These are phyloP conservation scores for Andinoacara biseriatus DNA, from an alignment of 2,113 vertebrate genomes.

Conservation along the genomic window DNA sequence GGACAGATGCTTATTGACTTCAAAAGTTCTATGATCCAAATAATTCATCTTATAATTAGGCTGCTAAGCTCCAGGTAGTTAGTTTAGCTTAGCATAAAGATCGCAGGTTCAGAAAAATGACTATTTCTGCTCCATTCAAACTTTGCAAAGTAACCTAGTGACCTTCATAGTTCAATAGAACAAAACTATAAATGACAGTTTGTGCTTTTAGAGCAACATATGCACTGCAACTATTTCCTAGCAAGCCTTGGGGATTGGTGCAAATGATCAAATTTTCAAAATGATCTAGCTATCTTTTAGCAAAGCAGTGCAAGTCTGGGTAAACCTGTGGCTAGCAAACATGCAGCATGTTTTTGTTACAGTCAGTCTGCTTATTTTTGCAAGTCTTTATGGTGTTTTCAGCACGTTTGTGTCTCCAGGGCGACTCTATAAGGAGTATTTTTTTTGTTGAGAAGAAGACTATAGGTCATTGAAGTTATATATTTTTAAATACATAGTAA, in stretches of 20 bases:
- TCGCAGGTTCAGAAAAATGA: neutral
- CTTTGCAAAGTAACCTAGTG: neutral
- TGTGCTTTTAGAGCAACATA: neutral
- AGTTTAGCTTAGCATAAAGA: neutral
- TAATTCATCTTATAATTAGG: neutral
- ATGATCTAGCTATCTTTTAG: neutral
- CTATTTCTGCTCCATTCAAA: neutral
- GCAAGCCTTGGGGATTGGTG: no score
- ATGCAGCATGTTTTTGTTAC: neutral
- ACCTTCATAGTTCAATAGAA: neutral
- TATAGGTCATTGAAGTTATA: neutral
- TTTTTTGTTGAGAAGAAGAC: neutral
- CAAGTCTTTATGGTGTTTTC: neutral
- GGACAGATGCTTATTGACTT: accelerated
- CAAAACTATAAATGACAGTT: no score
- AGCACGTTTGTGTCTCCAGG: neutral
- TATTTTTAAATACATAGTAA: neutral
- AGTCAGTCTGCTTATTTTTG: neutral
- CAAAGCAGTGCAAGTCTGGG: neutral
- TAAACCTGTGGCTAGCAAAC: neutral
- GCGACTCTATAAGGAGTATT: neutral
- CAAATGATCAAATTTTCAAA: neutral
- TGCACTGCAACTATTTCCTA: neutral
- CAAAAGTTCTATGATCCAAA: neutral
- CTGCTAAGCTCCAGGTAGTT: neutral